Base-by-base conservation (phyloP, 2,113 vertebrate genomes). In the Amblyornis subalaris region DNA sequence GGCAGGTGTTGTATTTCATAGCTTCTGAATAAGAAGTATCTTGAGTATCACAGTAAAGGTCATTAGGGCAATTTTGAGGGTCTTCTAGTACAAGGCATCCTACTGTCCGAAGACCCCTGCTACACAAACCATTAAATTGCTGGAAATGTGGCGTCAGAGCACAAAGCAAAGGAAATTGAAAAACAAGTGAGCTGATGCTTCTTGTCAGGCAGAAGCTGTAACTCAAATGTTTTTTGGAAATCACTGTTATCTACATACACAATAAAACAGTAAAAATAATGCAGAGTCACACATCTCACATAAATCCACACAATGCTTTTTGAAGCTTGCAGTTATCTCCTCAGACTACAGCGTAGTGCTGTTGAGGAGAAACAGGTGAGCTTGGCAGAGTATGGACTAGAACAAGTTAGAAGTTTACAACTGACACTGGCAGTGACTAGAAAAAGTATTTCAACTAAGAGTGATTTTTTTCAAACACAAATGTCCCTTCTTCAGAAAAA, bases 311-410 rank as follows among this genome's bases (percentile, higher is more conserved):
- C 4, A 13, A 14, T 33, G 14, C 13, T n/a, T 71, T 71, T 10
- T 64, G 45, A 92, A 66, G 50, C 25, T 42, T 54, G 17, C 9
- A 40, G 26, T 66, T 80, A 33, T 20, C 17, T 74, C 53, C 9
- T 53, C 35, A 5, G 2, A 47, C 24, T 51, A 45, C 5, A 66
- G 47, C 0, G 0, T 22, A 62, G 40, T 1, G 0, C 40, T 55
- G 17, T 6, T 66, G 20, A 70, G 44, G 48, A 81, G 26, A 53
- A 82, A 92, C 0, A 28, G 25, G 21, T n/a, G 23, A 57, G 5
- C 9, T 65, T 69, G 8, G 35, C 42, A 44, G 51, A 78, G 5
- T 42, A 35, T 1, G 7, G 64, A n/a, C 50, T 73, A 53, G 23
- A 74, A 53, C 6, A 42, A 31, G 3, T 19, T 36, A 40, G 11